These are phyloP conservation scores for Eurytoma adleriae DNA, from an alignment of 2,888 invertebrate species.

Conservation along the genomic window DNA sequence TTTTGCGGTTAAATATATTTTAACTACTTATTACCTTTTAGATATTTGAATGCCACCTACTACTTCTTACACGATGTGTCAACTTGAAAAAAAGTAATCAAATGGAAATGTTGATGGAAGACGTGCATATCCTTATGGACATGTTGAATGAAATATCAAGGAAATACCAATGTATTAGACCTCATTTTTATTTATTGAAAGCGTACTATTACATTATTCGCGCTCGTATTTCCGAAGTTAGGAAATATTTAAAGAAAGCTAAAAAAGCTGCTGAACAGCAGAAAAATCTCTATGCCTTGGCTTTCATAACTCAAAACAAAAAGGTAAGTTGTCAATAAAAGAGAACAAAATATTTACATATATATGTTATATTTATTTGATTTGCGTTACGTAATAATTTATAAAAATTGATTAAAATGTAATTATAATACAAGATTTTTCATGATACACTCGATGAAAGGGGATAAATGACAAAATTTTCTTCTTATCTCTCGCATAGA, in stretches of 20 bases:
- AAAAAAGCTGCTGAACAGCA: slow-evolving; percentile 56
- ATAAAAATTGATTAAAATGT: slow-evolving; percentile 53
- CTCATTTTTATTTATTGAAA: slow-evolving; percentile 60
- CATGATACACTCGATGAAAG: slow-evolving; percentile 48
- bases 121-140: slow-evolving; percentile 53
- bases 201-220: slow-evolving; percentile 60
- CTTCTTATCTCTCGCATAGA: slow-evolving; percentile 46
- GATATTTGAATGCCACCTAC: slow-evolving; percentile 63
- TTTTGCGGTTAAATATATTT: neutral
- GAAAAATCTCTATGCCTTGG: slow-evolving; percentile 59
- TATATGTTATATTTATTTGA: slow-evolving; percentile 53
- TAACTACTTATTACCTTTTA: slow-evolving; percentile 33
- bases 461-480: slow-evolving; percentile 25
- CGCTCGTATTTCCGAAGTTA: slow-evolving; percentile 39
- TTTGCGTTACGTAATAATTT: slow-evolving; percentile 56
- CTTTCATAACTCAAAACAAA: slow-evolving; percentile 62
- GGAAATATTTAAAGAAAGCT: slow-evolving; percentile 56
- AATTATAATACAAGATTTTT: slow-evolving; percentile 55
- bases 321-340: slow-evolving; percentile 55
- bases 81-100: slow-evolving; percentile 61
- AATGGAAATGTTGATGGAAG: slow-evolving; percentile 48
- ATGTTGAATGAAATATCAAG: slow-evolving; percentile 39
- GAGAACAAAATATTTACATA: slow-evolving; percentile 13
- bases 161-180: slow-evolving; percentile 58
- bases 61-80: slow-evolving; percentile 61